Conservation (phyloP, 2,797 vertebrate species). For the Dendrocincla fuliginosa region DNA sequence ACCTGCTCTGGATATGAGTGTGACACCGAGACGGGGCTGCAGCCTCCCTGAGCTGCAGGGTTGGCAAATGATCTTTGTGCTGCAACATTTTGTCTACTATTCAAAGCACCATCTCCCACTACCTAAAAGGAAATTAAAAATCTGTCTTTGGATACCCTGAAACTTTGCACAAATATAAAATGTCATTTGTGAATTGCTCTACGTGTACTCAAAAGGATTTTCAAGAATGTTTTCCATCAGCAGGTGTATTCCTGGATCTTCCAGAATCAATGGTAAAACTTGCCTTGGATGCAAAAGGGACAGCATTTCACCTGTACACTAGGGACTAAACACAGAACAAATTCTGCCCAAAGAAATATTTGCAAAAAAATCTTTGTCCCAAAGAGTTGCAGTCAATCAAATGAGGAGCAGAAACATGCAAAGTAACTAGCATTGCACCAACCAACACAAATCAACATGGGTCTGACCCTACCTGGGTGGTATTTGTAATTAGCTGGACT, state of each 20-base stretch:
- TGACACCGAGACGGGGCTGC: not conserved
- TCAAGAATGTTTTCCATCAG: not conserved
- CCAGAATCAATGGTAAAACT: not conserved
- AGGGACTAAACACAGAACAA: not conserved
- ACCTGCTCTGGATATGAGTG: not conserved
- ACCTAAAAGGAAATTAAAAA: not conserved
- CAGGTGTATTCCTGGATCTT: not conserved
- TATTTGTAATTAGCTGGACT: not conserved
- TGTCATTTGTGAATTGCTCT: not conserved
- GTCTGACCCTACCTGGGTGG: not conserved
- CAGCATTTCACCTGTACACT: not conserved
- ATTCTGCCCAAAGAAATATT: not conserved
- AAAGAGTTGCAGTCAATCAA: not conserved
- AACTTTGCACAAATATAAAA: not conserved
- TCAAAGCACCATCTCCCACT: not conserved
- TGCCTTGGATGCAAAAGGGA: not conserved
- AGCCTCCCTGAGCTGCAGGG: not conserved
- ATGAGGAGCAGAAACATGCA: not conserved
- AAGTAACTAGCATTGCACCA: not conserved
- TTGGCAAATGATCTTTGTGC: not conserved
- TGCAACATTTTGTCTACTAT: fast-evolving
- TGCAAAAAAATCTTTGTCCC: not conserved
- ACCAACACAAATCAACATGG: conserved; percentile 23
- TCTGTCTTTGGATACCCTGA: not conserved
- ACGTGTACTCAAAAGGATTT: not conserved